Evolutionary conservation across 2,888 invertebrate species (phyloP), one percentile per base, ranked within the genome.

Genomic region (Schrankia costaestrigalis): DNA sequence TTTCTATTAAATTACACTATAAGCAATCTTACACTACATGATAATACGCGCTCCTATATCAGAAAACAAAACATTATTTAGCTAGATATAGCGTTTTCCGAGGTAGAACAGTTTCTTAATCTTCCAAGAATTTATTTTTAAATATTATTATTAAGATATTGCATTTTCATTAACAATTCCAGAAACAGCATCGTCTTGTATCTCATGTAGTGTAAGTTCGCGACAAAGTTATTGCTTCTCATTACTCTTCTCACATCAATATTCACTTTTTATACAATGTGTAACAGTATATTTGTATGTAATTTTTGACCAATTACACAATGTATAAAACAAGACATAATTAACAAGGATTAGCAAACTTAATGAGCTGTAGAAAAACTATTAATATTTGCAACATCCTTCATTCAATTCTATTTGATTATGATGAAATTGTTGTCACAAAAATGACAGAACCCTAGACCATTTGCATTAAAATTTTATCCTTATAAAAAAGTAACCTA

Each of bases 401-500:
- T n/a, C n/a, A n/a, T n/a, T n/a, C n/a, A n/a, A n/a, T n/a, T n/a
- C n/a, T n/a, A n/a, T n/a, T n/a, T n/a, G n/a, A n/a, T n/a, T n/a
- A n/a, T n/a, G n/a, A n/a, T n/a, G n/a, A n/a, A n/a, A n/a, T n/a
- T n/a, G 38, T 50, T 55, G 44, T 41, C 38, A 38, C 19, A 27
- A 13, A 31, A 31, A n/a, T 35, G 27, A 28, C 33, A 33, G 37
- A 54, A 38, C 37, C 33, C 34, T 5, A 35, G 36, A 36, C 40
- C 39, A 35, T 39, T 35, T 44, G 33, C 12, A 26, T 32, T 35
- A 33, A 46, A 38, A 37, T 39, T 36, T 36, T 35, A 38, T 47
- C 8, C 57, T 52, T 59, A 62, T 40, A 31, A 49, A 56, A 46
- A 49, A 54, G 48, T 54, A 60, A 64, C 62, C 51, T 53, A 57